Evolutionary conservation across 2,888 invertebrate genomes (phyloP).

Genomic region (Sceliomorpha sp.): DNA sequence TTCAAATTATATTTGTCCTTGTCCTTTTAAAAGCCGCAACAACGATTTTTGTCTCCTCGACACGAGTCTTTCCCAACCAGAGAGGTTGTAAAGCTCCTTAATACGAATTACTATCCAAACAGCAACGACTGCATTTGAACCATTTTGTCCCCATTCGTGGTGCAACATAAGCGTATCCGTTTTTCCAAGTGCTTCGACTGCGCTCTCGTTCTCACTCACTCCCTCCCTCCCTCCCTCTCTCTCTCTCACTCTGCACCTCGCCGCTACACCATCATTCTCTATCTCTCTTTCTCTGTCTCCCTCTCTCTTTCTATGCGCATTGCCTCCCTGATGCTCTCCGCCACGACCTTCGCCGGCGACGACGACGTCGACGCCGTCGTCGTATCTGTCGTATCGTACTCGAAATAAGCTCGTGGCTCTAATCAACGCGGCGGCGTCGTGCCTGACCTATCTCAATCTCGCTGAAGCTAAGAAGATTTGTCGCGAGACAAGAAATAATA

Average conservation of each 20-base stretch:
- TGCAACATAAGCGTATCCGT: constrained; percentile 13
- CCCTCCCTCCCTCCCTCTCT: constrained; percentile 19
- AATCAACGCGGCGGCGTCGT: constrained; percentile 46
- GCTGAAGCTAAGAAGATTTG: constrained; percentile 48
- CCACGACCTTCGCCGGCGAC: constrained; percentile 35
- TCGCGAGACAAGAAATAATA: constrained; percentile 51
- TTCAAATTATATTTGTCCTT: too few relatives aligned
- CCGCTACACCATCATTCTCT: constrained; percentile 60
- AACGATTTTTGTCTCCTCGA: too few relatives aligned
- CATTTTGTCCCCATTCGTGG: constrained; percentile 11
- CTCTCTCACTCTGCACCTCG: too few relatives aligned
- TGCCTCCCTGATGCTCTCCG: constrained; percentile 11
- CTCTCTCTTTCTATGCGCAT: too few relatives aligned
- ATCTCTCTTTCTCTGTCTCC: constrained; percentile 29
- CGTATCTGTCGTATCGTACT: constrained; percentile 23
- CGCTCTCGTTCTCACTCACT: constrained; percentile 14
- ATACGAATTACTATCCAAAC: constrained; percentile 11
- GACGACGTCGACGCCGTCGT: constrained; percentile 16
- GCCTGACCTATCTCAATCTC: constrained; percentile 56
- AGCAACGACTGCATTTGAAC: constrained; percentile 19
- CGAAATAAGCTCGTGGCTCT: constrained; percentile 46
- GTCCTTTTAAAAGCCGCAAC: too few relatives aligned
- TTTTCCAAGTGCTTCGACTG: too few relatives aligned
- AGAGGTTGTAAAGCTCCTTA: background rate
- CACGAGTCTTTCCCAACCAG: too few relatives aligned